A percentile compares a stretch with the other conserved stretches of the same genome.
Conservation (phyloP, 2,888 invertebrate species). For the Romanomermis culicivorax region DNA sequence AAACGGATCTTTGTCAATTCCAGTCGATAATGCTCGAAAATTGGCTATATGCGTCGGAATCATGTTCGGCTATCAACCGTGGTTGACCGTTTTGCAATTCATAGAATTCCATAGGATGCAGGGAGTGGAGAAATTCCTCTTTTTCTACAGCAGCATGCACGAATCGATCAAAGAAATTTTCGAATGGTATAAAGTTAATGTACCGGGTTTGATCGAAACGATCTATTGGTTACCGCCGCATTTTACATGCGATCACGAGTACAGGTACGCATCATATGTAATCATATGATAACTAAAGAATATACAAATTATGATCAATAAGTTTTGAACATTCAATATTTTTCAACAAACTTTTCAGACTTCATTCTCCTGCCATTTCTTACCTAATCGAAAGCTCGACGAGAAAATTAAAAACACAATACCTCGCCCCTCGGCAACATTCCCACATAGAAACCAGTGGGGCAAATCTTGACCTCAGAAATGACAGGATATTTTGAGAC, state of each 20-base stretch:
- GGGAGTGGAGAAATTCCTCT: not conserved
- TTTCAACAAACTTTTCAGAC: too few relatives aligned
- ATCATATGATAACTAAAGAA: too few relatives aligned
- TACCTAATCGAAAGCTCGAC: too few relatives aligned
- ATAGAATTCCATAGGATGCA: not conserved
- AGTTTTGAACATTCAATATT: too few relatives aligned
- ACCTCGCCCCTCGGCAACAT: too few relatives aligned
- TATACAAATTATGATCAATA: too few relatives aligned
- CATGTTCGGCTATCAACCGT: not conserved
- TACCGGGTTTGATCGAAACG: not conserved
- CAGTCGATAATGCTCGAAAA: not conserved
- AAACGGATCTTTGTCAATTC: not conserved
- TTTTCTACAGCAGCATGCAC: not conserved
- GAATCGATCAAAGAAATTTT: not conserved
- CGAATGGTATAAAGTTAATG: not conserved
- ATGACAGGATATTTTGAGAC: too few relatives aligned
- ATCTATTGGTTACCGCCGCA: not conserved
- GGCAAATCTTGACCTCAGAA: too few relatives aligned
- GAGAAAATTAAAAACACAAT: too few relatives aligned
- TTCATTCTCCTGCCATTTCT: too few relatives aligned
- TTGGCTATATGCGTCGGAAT: constrained; percentile 1
- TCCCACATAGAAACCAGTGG: too few relatives aligned
- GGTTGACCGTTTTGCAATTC: not conserved
- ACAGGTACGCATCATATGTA: too few relatives aligned
- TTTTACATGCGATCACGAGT: not conserved